These are phyloP conservation scores for Neofelis nebulosa DNA, from an alignment of 2,113 vertebrate species.

Conservation along the genomic window DNA sequence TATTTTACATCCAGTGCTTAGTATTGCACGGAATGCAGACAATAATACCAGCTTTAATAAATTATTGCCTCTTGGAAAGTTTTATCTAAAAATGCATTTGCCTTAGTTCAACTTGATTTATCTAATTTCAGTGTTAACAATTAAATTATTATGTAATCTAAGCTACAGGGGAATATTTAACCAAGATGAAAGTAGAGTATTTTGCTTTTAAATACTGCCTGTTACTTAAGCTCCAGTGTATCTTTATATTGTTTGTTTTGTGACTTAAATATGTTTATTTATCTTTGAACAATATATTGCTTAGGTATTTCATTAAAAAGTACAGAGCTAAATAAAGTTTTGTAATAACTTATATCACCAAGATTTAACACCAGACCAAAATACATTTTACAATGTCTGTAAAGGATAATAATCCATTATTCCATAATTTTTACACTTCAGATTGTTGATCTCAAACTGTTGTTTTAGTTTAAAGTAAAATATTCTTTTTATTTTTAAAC, in stretches of 20 bases:
- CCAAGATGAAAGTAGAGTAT: neutral
- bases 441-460: neutral
- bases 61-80: neutral
- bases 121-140: conserved; percentile 28
- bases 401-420: neutral
- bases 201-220: conserved; percentile 48
- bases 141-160: neutral
- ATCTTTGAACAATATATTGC: neutral
- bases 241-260: conserved; percentile 20
- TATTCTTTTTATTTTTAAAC: conserved; percentile 20
- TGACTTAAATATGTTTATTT: conserved; percentile 37
- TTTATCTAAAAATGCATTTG: conserved; percentile 11
- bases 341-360: neutral
- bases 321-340: neutral
- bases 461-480: conserved; percentile 44
- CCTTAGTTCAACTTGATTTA: neutral
- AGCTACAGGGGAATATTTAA: neutral
- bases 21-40: neutral
- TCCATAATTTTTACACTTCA: neutral
- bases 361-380: conserved; percentile 28
- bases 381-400: neutral
- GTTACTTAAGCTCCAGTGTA: neutral
- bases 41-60: neutral
- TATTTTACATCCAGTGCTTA: neutral
- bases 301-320: conserved; percentile 44